Percentiles rank a stretch among this genome's conserved stretches.
These are phyloP conservation scores for Deilephila elpenor DNA, from an alignment of 2,888 invertebrate species.

Conservation along the genomic window DNA sequence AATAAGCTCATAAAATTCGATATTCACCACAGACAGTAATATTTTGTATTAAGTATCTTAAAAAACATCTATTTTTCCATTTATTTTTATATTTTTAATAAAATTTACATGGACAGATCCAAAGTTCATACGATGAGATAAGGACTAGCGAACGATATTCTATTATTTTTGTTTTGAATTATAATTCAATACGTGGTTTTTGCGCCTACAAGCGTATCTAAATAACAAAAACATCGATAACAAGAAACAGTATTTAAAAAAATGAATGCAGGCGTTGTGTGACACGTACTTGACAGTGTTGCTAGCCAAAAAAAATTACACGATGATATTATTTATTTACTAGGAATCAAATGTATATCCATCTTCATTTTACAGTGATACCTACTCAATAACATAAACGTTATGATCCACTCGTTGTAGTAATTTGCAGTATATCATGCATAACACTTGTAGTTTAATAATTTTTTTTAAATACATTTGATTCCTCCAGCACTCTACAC, in stretches of 20 bases:
- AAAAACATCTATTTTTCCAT: constrained; percentile 64
- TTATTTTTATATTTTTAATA: constrained; percentile 44
- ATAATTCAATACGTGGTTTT: constrained; percentile 37
- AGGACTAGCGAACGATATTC: constrained; percentile 73
- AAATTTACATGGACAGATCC: constrained; percentile 76
- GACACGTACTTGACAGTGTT: not conserved
- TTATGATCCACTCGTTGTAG: too few relatives aligned
- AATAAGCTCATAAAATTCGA: constrained; percentile 84
- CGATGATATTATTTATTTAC: too few relatives aligned
- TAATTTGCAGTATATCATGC: too few relatives aligned
- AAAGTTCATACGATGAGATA: constrained; percentile 71
- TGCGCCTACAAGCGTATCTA: constrained; percentile 71
- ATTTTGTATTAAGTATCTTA: constrained; percentile 69
- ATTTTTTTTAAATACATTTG: not conserved
- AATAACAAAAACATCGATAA: constrained; percentile 69
- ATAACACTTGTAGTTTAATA: too few relatives aligned
- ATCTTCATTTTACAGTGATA: not conserved
- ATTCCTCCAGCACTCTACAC: not conserved
- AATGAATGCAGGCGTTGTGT: constrained; percentile 54
- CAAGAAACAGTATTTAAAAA: constrained; percentile 72
- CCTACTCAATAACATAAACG: too few relatives aligned
- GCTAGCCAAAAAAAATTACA: not conserved
- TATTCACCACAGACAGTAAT: constrained; percentile 81
- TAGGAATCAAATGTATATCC: not conserved
- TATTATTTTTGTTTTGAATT: constrained; percentile 44